These are phyloP conservation scores for Campoletis raptor DNA, from an alignment of 2,888 invertebrate species.

Conservation along the genomic window DNA sequence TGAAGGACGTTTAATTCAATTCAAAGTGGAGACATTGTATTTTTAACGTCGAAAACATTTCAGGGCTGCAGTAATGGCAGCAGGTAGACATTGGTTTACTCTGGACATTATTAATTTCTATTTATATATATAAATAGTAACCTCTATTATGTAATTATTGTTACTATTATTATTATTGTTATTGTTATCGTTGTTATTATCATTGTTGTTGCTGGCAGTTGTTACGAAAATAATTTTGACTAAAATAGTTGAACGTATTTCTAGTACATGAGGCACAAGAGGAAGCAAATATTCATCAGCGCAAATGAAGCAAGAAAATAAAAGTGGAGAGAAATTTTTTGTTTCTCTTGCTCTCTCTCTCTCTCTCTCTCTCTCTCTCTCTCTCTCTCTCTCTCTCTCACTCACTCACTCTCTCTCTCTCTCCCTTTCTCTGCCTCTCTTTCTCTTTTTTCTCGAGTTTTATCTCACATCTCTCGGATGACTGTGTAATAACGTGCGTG, in stretches of 20 bases:
- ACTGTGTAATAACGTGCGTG: constrained; percentile 29
- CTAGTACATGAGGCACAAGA: not conserved
- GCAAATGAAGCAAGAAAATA: constrained; percentile 61
- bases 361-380: not conserved
- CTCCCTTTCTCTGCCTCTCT: not conserved
- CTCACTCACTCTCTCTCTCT: not conserved
- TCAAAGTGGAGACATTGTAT: constrained; percentile 32
- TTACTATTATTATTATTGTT: not conserved
- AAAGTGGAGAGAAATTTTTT: constrained; percentile 52
- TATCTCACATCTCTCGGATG: constrained; percentile 37
- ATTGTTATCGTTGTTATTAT: not conserved
- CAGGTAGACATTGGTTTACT: constrained; percentile 26
- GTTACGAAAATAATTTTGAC: constrained; percentile 1
- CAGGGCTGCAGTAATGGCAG: not conserved
- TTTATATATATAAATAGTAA: constrained; percentile 18
- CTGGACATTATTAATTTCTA: constrained; percentile 48
- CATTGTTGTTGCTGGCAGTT: not conserved
- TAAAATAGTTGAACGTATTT: constrained; percentile 21
- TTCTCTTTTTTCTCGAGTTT: not conserved
- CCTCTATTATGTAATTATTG: not conserved
- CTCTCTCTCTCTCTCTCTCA: not conserved
- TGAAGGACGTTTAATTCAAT: constrained; percentile 43
- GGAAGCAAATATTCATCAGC: constrained; percentile 66
- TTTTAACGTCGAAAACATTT: constrained; percentile 36
- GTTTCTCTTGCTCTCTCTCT: not conserved